A percentile compares a stretch with the other conserved stretches of the same genome.
phyloP scores from a whole-genome alignment of 1,140 invertebrate species.

The Aphaenogaster ashmeadi region DNA sequence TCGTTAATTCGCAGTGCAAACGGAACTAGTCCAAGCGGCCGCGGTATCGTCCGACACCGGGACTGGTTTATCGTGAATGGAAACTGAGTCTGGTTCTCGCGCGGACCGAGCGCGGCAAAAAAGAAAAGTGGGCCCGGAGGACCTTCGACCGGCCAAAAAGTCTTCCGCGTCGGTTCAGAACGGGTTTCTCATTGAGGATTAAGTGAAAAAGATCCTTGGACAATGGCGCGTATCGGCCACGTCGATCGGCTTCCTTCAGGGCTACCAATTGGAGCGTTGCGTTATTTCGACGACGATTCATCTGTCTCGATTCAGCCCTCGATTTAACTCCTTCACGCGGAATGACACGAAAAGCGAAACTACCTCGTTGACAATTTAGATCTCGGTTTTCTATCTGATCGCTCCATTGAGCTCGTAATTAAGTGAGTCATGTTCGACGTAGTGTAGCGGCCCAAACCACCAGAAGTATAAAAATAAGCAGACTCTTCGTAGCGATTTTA shows the following conservation, averaged over 20 bases:
- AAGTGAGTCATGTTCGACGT: too few relatives aligned
- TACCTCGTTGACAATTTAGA: not conserved
- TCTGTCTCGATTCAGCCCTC: not conserved
- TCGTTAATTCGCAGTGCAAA: slow-evolving; percentile 12
- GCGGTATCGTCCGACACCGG: slow-evolving; percentile 63
- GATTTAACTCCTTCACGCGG: not conserved
- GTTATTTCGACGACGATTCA: slow-evolving; percentile 13
- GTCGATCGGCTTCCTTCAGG: slow-evolving; percentile 41
- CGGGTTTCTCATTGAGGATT: slow-evolving; percentile 66
- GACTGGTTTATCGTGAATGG: slow-evolving; percentile 80
- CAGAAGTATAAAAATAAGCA: not conserved
- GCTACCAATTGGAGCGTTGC: slow-evolving; percentile 48
- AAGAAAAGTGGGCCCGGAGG: slow-evolving; percentile 66
- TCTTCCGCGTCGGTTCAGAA: slow-evolving; percentile 64
- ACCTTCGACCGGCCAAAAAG: slow-evolving; percentile 69
- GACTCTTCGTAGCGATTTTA: not conserved
- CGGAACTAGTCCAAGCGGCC: slow-evolving; percentile 71
- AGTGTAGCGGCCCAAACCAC: too few relatives aligned
- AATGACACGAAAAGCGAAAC: not conserved
- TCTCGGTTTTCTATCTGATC: not conserved
- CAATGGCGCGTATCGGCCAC: slow-evolving; percentile 60
- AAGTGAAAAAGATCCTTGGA: slow-evolving; percentile 65
- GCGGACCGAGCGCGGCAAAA: slow-evolving; percentile 47
- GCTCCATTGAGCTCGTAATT: not conserved
- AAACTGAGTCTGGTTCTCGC: slow-evolving; percentile 59